Evolutionary conservation across 1,140 invertebrate species (phyloP).

Genomic region (Microplitis demolitor): DNA sequence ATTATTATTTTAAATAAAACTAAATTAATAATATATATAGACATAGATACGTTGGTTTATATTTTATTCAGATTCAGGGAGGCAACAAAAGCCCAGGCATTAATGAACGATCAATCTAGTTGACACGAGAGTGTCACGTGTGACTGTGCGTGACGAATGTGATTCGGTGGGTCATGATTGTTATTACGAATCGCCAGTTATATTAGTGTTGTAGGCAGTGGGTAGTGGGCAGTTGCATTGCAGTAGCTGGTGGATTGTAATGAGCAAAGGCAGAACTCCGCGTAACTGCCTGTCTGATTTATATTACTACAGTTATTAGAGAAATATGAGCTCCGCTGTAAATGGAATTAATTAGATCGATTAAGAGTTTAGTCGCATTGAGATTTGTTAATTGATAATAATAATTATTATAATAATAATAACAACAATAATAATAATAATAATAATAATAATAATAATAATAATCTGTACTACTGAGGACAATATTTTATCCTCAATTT

Average conservation of each 20-base stretch:
- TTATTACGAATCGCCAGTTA: background rate
- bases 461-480: background rate
- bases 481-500: too few relatives aligned
- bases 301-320: too few relatives aligned
- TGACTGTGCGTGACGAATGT: background rate
- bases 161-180: background rate
- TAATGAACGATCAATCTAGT: conserved; percentile 10
- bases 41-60: background rate
- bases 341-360: too few relatives aligned
- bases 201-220: too few relatives aligned
- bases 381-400: background rate
- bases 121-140: background rate
- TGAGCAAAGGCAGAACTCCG: background rate
- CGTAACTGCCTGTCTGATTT: too few relatives aligned
- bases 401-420: too few relatives aligned
- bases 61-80: background rate
- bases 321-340: too few relatives aligned
- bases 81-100: background rate
- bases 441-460: background rate
- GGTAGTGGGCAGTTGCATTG: too few relatives aligned
- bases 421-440: background rate
- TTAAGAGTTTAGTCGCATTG: background rate
- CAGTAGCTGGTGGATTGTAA: background rate
- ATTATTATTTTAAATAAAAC: too few relatives aligned
- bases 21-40: too few relatives aligned